These are phyloP conservation scores for Nephotettix cincticeps DNA, from an alignment of 1,140 invertebrate genomes.

Conservation along the genomic window DNA sequence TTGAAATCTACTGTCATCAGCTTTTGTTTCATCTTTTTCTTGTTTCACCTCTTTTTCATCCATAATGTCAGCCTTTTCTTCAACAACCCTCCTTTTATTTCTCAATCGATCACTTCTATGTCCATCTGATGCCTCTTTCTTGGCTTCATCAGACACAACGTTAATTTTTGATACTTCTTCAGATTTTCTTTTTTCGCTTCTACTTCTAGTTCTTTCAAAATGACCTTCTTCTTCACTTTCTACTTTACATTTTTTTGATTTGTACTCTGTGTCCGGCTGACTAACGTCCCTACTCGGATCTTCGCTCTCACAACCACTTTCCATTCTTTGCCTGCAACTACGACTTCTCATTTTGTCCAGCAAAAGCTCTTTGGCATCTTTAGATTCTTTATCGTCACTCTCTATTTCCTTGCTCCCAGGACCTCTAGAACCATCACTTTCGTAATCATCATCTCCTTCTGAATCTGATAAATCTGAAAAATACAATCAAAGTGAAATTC, in stretches of 20 bases:
- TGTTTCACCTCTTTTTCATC: slow-evolving; percentile 35
- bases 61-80: slow-evolving; percentile 26
- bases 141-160: slow-evolving; percentile 11
- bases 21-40: slow-evolving; percentile 30
- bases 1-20: not conserved
- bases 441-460: slow-evolving; percentile 50
- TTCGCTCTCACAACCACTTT: not conserved
- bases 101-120: slow-evolving; percentile 29
- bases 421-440: slow-evolving; percentile 34
- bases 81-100: slow-evolving; percentile 32
- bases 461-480: slow-evolving; percentile 42
- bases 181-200: slow-evolving; percentile 17
- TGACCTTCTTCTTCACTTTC: slow-evolving; percentile 16
- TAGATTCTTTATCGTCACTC: slow-evolving; percentile 47
- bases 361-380: slow-evolving; percentile 47
- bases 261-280: not conserved
- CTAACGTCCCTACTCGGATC: slow-evolving; percentile 4
- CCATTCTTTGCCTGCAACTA: slow-evolving; percentile 5
- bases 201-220: slow-evolving; percentile 5
- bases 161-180: slow-evolving; percentile 22
- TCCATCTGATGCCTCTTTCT: slow-evolving; percentile 28
- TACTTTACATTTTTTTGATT: slow-evolving; percentile 17
- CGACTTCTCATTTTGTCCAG: slow-evolving; percentile 16
- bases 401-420: not conserved
- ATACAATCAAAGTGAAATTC: slow-evolving; percentile 1